These are phyloP conservation scores for Argynnis bischoffii DNA, from an alignment of 2,888 invertebrate species.

Conservation along the genomic window DNA sequence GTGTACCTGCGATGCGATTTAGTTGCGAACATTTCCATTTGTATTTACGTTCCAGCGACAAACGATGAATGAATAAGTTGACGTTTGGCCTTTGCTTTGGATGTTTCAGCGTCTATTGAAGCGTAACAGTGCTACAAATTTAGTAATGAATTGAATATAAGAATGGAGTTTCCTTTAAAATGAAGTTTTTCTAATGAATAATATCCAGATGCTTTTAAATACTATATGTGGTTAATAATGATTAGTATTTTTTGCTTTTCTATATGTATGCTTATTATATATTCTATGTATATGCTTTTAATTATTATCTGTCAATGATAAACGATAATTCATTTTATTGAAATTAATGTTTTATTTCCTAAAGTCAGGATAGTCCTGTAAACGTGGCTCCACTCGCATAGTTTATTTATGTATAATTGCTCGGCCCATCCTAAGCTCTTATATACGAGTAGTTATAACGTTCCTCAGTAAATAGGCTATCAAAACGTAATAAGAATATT, in stretches of 20 bases:
- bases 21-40: conserved; percentile 69
- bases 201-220: background rate
- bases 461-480: too few relatives aligned
- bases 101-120: conserved; percentile 22
- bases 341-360: too few relatives aligned
- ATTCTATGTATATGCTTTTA: too few relatives aligned
- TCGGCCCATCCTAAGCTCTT: too few relatives aligned
- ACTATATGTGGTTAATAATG: background rate
- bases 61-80: conserved; percentile 60
- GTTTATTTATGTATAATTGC: too few relatives aligned
- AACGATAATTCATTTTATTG: too few relatives aligned
- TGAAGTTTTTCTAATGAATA: background rate
- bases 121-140: conserved; percentile 14
- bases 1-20: conserved; percentile 70
- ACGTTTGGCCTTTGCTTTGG: conserved; percentile 25
- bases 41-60: conserved; percentile 66
- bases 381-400: too few relatives aligned
- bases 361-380: too few relatives aligned
- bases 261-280: too few relatives aligned
- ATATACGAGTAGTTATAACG: too few relatives aligned
- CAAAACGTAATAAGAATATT: too few relatives aligned
- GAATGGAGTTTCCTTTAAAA: conserved; percentile 8
- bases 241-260: background rate
- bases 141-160: conserved; percentile 16
- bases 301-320: too few relatives aligned